Percentiles rank a stretch among this genome's conserved stretches.
phyloP scores from a whole-genome alignment of 2,888 invertebrate species.

The Iselma pallidipennis region DNA sequence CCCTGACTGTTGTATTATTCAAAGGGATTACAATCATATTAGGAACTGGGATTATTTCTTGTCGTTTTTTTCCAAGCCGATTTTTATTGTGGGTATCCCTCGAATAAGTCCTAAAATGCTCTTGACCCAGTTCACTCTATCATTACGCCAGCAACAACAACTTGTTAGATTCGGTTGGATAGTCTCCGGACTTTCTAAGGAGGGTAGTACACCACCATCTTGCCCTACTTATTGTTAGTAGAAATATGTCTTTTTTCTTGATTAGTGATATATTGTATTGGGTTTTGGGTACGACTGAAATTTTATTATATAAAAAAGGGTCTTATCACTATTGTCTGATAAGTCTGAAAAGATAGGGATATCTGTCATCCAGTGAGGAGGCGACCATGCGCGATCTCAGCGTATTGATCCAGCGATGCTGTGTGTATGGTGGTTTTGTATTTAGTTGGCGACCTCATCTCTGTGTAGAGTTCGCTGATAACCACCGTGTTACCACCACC shows the following conservation, averaged over 20 bases:
- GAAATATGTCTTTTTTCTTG: too few species aligned
- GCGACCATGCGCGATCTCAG: constrained; percentile 30
- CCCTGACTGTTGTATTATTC: background rate
- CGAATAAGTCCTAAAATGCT: background rate
- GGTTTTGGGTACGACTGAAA: too few species aligned
- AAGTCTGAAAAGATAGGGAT: background rate
- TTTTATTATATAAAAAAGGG: background rate
- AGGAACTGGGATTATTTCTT: background rate
- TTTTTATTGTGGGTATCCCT: background rate
- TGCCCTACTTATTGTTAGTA: too few species aligned
- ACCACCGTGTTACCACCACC: constrained; percentile 28
- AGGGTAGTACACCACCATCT: background rate
- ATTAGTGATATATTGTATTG: too few species aligned
- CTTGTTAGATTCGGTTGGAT: background rate
- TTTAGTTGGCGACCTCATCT: constrained; percentile 48
- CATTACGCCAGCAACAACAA: background rate
- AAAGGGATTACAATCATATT: background rate
- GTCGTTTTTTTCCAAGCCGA: background rate
- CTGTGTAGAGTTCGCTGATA: constrained; percentile 29
- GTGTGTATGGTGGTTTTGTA: constrained; percentile 46
- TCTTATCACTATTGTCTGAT: background rate
- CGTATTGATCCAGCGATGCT: constrained; percentile 47
- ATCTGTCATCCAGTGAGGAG: constrained; percentile 12
- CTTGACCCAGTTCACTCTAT: background rate
- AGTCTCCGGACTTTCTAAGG: background rate